Evolutionary conservation across 2,113 vertebrate species (phyloP), one percentile per base, ranked within the genome.

Genomic region (Sakesphorus luctuosus): DNA sequence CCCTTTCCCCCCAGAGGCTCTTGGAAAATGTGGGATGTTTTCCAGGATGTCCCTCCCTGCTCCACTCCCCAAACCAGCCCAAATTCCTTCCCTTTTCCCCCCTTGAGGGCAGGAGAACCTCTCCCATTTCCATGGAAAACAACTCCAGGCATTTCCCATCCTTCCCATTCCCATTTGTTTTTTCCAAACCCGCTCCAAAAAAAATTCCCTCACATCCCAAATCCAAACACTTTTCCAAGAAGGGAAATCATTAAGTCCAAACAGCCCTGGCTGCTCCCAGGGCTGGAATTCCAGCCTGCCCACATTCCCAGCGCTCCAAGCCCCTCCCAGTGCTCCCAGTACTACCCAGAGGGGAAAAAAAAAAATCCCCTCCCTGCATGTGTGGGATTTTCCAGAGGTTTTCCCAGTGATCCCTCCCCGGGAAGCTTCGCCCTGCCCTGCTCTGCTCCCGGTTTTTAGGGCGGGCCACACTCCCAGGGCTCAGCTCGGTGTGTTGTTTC

Each of bases 351-450:
- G 29, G 38, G 25, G 33, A 61, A 46, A 58, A 7, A 38, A n/a
- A 40, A 61, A 46, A 58, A 7, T 21, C 52, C 44, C 1, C 0
- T 46, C 29, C 53, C 55, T 0, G 7, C 5, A 11, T 62, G 3
- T 10, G 6, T 7, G 29, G 13, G 47, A 5, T 44, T 44, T 81
- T 74, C 26, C 18, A 23, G 65, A 14, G 21, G 3, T n/a, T n/a
- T 20, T 59, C n/a, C 24, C n/a, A 36, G 15, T 10, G 18, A 38
- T 38, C 59, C 59, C 25, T 36, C 59, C 59, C 26, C 36, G 26
- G 35, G 59, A 61, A 26, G 59, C 59, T 61, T 36, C 5, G 25
- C 16, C 25, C 59, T 62, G 59, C 36, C 36, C 59, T 62, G 59
- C 38, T 38, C 25, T 62, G 59, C 38, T 38, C 25, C 36, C 11